Percentiles rank a stretch among this genome's conserved stretches.
These are phyloP conservation scores for Myotis brandtii DNA, from an alignment of 2,113 vertebrate species.

Conservation along the genomic window DNA sequence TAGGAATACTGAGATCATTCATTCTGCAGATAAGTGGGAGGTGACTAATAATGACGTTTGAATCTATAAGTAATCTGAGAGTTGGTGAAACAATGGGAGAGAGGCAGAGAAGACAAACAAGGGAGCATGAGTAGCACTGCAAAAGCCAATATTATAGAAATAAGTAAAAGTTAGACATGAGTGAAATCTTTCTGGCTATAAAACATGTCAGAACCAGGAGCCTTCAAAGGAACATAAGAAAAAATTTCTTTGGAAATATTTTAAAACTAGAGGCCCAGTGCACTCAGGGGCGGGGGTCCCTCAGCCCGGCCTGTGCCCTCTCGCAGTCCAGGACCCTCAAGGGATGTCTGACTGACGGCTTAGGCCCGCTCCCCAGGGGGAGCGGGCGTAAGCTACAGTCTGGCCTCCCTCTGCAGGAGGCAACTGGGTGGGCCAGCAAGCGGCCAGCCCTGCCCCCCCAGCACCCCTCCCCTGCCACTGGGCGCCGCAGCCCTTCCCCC, in stretches of 20 bases:
- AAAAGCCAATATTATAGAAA: neutral
- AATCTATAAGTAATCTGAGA: neutral
- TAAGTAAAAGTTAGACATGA: neutral
- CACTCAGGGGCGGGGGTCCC: too few relatives aligned
- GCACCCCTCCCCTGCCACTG: too few relatives aligned
- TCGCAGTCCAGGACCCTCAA: too few relatives aligned
- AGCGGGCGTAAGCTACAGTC: too few relatives aligned
- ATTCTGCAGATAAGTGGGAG: neutral
- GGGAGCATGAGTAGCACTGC: neutral
- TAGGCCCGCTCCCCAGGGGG: too few relatives aligned
- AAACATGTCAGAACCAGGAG: neutral
- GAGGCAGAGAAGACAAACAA: neutral
- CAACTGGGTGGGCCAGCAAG: too few relatives aligned
- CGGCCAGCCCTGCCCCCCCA: too few relatives aligned
- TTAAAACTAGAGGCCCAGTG: neutral
- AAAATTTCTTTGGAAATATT: neutral
- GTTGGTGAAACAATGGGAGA: neutral
- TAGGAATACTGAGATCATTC: neutral
- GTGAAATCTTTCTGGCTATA: neutral
- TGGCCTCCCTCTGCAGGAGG: too few relatives aligned
- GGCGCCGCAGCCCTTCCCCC: too few relatives aligned
- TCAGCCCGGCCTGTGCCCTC: too few relatives aligned
- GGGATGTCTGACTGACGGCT: too few relatives aligned
- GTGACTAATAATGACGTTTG: neutral
- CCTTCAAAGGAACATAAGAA: neutral